These are phyloP conservation scores for Antheraea mylitta DNA, from an alignment of 1,140 invertebrate genomes.

Conservation along the genomic window DNA sequence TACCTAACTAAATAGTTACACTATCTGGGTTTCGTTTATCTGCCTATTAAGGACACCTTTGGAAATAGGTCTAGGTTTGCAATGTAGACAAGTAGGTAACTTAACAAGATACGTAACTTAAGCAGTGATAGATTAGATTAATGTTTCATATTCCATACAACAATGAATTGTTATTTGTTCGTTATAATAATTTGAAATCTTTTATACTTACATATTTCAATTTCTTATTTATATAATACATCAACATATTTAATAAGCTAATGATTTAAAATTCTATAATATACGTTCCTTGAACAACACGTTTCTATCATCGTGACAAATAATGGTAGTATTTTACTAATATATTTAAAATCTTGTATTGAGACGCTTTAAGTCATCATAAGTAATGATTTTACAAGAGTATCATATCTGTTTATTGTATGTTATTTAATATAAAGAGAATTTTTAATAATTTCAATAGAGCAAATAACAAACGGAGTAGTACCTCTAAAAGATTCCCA, in stretches of 20 bases:
- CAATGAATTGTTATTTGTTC: not conserved
- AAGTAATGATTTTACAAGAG: too few relatives aligned
- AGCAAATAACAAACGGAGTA: not conserved
- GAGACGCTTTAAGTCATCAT: not conserved
- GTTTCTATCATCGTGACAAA: not conserved
- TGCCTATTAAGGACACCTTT: slow-evolving; percentile 20
- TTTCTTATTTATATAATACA: not conserved
- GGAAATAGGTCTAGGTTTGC: slow-evolving; percentile 25
- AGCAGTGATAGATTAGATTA: not conserved
- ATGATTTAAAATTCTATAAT: not conserved
- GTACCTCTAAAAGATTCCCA: not conserved
- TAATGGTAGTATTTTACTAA: not conserved
- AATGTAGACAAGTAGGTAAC: slow-evolving; percentile 8
- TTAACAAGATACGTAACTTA: not conserved
- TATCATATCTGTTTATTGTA: not conserved
- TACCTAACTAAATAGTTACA: slow-evolving; percentile 15
- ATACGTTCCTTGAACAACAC: not conserved
- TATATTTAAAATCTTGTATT: not conserved
- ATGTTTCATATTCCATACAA: not conserved
- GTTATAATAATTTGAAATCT: not conserved
- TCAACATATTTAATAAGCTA: not conserved
- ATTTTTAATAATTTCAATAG: not conserved
- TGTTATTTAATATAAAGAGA: not conserved
- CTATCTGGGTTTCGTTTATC: slow-evolving; percentile 25
- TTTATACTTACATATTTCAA: not conserved